Conservation (phyloP, 2,888 invertebrate genomes). For the Parochlus steinenii region DNA sequence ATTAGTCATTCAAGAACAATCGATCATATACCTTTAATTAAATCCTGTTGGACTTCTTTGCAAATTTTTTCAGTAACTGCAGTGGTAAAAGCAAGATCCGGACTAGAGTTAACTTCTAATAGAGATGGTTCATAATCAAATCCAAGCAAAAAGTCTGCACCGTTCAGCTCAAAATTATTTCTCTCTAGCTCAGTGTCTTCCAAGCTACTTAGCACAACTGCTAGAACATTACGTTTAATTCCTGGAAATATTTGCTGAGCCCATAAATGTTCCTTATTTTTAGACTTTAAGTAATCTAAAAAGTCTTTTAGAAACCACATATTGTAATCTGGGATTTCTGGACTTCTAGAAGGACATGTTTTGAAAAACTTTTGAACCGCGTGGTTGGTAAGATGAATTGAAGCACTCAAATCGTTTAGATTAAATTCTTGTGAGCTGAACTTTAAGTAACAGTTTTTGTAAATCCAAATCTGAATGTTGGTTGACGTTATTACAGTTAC, state of each 20-base stretch:
- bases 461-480: slow-evolving; percentile 2
- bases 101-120: background rate
- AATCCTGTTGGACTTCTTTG: slow-evolving; percentile 62
- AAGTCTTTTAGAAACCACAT: slow-evolving; percentile 64
- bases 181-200: slow-evolving; percentile 43
- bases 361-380: slow-evolving; percentile 7
- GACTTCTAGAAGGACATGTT: no score
- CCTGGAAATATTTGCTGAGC: slow-evolving; percentile 58
- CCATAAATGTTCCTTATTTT: slow-evolving; percentile 33
- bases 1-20: slow-evolving; percentile 2
- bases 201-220: slow-evolving; percentile 55
- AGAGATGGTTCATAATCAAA: background rate
- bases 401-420: slow-evolving; percentile 1
- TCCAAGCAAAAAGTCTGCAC: slow-evolving; percentile 66
- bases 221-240: slow-evolving; percentile 62
- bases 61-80: slow-evolving; percentile 70
- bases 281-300: slow-evolving; percentile 37
- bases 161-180: slow-evolving; percentile 68
- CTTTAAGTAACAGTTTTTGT: slow-evolving; percentile 10
- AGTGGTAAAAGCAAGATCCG: slow-evolving; percentile 45
- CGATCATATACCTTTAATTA: slow-evolving; percentile 55
- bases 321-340: slow-evolving; percentile 48
- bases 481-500: slow-evolving; percentile 1
- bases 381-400: slow-evolving; percentile 10
- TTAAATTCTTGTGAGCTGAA: slow-evolving; percentile 2